A percentile compares a stretch with the other conserved stretches of the same genome.
Conservation (phyloP, 2,888 invertebrate genomes). For the Sthenelais limicola region DNA sequence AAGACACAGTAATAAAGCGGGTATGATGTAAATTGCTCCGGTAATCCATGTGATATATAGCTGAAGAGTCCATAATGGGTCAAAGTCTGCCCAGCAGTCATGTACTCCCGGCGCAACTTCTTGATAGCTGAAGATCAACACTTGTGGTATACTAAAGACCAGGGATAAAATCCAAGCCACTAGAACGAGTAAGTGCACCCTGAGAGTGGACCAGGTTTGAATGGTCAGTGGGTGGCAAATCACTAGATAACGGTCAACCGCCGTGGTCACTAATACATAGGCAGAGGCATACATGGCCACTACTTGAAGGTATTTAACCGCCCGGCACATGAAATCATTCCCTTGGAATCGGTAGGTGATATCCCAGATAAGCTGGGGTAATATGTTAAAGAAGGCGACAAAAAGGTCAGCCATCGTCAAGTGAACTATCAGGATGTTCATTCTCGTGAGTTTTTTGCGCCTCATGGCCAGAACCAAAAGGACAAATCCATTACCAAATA, state of each 20-base stretch:
- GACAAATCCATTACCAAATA: constrained; percentile 78
- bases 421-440: constrained; percentile 83
- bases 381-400: constrained; percentile 80
- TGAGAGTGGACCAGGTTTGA: constrained; percentile 72
- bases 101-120: constrained; percentile 50
- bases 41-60: constrained; percentile 71
- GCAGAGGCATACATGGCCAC: constrained; percentile 69
- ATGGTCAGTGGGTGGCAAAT: constrained; percentile 78
- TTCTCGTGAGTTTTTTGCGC: constrained; percentile 78
- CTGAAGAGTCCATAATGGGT: constrained; percentile 64
- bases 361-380: constrained; percentile 82
- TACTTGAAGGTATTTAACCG: constrained; percentile 77
- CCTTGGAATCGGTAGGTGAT: constrained; percentile 77
- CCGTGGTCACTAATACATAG: constrained; percentile 70
- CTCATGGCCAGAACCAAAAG: constrained; percentile 77
- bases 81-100: constrained; percentile 68
- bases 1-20: constrained; percentile 67
- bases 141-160: constrained; percentile 72
- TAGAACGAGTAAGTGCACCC: constrained; percentile 71
- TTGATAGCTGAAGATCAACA: constrained; percentile 69
- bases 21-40: constrained; percentile 72
- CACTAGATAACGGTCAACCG: constrained; percentile 73
- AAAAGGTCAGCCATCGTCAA: constrained; percentile 81
- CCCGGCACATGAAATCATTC: constrained; percentile 70
- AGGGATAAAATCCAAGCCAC: constrained; percentile 73